phyloP scores from a whole-genome alignment of 2,113 vertebrate genomes.

The Columba janthina region DNA sequence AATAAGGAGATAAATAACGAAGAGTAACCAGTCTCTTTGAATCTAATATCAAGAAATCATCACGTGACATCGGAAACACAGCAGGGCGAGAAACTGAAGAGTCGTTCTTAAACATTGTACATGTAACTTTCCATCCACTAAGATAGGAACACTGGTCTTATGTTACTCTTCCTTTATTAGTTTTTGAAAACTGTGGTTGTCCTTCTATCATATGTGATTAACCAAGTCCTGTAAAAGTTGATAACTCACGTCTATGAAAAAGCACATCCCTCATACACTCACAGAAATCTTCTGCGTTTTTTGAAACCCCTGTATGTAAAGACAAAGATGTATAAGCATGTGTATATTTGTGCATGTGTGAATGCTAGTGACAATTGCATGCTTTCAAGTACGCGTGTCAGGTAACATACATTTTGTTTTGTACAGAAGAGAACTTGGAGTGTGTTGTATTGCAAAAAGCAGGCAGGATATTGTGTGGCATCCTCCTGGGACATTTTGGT shows the following conservation, averaged over 20 bases:
- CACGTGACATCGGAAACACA: not conserved
- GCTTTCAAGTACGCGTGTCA: accelerated
- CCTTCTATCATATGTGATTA: not conserved
- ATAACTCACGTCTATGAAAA: not conserved
- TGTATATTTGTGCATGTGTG: not conserved
- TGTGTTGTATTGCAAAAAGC: not conserved
- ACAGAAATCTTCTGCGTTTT: accelerated
- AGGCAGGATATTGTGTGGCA: too few relatives aligned
- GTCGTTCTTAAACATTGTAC: not conserved
- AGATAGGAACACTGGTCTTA: not conserved
- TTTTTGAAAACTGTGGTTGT: not conserved
- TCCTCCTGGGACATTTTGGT: not conserved
- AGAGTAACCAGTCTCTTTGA: not conserved
- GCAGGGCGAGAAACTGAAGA: not conserved
- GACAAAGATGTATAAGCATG: accelerated
- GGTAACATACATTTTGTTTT: accelerated
- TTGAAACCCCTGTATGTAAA: not conserved
- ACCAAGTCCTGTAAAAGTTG: not conserved
- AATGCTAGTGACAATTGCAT: not conserved
- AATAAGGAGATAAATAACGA: not conserved
- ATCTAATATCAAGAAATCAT: not conserved
- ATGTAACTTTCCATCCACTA: not conserved
- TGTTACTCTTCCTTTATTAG: not conserved
- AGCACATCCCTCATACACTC: accelerated
- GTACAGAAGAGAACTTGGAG: not conserved